Conservation (phyloP, 2,797 vertebrate species). For the Phoebastria nigripes region DNA sequence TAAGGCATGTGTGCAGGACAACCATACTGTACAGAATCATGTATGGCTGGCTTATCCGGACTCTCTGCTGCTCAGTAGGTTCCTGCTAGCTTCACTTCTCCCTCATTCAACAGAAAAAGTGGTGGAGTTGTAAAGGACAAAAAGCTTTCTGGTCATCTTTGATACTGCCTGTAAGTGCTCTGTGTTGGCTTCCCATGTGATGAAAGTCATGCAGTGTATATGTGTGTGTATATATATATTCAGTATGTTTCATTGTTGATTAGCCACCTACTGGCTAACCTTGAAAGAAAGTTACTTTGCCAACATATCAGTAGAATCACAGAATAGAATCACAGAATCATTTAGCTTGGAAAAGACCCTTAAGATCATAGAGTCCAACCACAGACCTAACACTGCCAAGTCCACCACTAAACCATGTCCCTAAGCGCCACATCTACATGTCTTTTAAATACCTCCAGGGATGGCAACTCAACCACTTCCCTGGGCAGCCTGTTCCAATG, state of each 20-base stretch:
- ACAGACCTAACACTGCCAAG: not conserved
- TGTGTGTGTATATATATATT: not conserved
- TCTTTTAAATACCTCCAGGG: not conserved
- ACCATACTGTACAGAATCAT: not conserved
- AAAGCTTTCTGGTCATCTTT: not conserved
- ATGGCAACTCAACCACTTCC: not conserved
- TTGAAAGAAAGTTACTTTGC: not conserved
- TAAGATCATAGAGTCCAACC: not conserved
- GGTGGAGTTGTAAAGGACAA: not conserved
- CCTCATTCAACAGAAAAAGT: not conserved
- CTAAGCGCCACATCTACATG: not conserved
- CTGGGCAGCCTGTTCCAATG: not conserved
- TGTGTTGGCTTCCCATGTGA: not conserved
- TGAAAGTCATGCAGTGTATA: not conserved
- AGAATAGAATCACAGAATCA: not conserved
- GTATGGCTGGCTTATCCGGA: not conserved
- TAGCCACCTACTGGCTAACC: not conserved
- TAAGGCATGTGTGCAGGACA: not conserved
- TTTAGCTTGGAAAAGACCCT: not conserved
- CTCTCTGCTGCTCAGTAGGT: rapidly evolving
- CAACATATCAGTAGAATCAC: not conserved
- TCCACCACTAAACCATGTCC: not conserved
- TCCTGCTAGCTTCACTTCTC: not conserved
- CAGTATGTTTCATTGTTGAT: not conserved
- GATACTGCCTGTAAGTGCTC: not conserved